Percentiles rank a stretch among this genome's conserved stretches.
Conservation (phyloP, 2,888 invertebrate species). For the Miltochrista miniata region DNA sequence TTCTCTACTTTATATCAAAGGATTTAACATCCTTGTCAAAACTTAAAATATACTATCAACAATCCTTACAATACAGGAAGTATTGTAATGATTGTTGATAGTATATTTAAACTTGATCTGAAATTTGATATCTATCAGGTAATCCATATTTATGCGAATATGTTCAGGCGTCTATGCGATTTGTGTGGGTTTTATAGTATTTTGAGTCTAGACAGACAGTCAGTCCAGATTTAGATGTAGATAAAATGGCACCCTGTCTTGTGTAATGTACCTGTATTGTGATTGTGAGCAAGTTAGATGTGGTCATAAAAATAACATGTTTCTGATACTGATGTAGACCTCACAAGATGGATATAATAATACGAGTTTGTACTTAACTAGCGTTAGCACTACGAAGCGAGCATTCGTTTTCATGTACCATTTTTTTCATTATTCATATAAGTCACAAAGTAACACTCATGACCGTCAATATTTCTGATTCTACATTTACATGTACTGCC, state of each 20-base stretch:
- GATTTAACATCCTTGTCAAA: neutral
- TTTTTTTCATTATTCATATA: too few relatives aligned
- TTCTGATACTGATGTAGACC: neutral
- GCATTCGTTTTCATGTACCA: too few relatives aligned
- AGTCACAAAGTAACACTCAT: too few relatives aligned
- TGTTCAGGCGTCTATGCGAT: neutral
- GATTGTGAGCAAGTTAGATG: neutral
- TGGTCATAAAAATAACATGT: neutral
- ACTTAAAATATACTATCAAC: neutral
- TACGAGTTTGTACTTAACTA: too few relatives aligned
- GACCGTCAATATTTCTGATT: too few relatives aligned
- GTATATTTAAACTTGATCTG: neutral
- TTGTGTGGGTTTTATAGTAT: conserved; percentile 4
- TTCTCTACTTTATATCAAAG: too few relatives aligned
- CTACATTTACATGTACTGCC: too few relatives aligned
- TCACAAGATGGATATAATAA: too few relatives aligned
- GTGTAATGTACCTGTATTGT: neutral
- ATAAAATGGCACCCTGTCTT: neutral
- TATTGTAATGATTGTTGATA: too few relatives aligned
- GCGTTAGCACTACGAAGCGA: too few relatives aligned
- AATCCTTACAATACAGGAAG: conserved; percentile 2
- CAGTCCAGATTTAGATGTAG: conserved; percentile 1
- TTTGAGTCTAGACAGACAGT: neutral
- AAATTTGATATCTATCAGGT: conserved; percentile 2
- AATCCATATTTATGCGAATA: conserved; percentile 6